phyloP scores from a whole-genome alignment of 1,140 invertebrate species.

The Penaeus indicus region DNA sequence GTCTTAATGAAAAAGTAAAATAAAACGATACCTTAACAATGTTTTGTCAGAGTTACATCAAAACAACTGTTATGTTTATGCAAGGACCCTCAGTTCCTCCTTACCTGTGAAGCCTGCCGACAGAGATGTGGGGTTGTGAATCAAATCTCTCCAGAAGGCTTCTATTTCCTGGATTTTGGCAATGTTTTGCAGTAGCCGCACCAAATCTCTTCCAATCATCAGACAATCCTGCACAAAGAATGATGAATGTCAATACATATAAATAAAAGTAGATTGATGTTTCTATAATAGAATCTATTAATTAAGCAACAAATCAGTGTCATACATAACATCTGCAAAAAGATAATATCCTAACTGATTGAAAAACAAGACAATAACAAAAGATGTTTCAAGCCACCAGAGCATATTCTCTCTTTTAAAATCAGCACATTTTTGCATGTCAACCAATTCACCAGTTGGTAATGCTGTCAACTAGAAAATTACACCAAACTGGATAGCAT shows the following conservation, averaged over 20 bases:
- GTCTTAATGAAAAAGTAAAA: conserved; percentile 37
- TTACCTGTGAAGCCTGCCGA: conserved; percentile 86
- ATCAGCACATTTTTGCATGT: too few relatives aligned
- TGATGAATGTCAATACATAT: not conserved
- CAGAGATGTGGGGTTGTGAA: conserved; percentile 87
- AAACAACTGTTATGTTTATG: not conserved
- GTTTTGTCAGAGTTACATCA: conserved; percentile 12
- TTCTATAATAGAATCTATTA: not conserved
- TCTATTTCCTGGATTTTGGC: conserved; percentile 96
- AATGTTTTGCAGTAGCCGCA: conserved; percentile 93
- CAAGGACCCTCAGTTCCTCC: conserved; percentile 18
- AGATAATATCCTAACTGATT: too few relatives aligned
- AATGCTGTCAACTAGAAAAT: too few relatives aligned
- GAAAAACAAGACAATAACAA: too few relatives aligned
- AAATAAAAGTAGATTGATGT: not conserved
- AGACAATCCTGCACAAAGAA: conserved; percentile 80
- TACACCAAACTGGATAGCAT: too few relatives aligned
- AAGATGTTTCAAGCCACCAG: too few relatives aligned
- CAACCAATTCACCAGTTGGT: too few relatives aligned
- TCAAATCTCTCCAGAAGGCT: conserved; percentile 91
- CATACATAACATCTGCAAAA: too few relatives aligned
- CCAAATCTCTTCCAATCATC: conserved; percentile 92
- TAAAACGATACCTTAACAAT: conserved; percentile 9
- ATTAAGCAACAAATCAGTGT: not conserved
- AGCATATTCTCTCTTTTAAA: too few relatives aligned